Evolutionary conservation across 92 coral and sea anemone genomes (phyloP), one percentile per base, ranked within the genome.

Genomic region (Zoanthus sociatus): DNA sequence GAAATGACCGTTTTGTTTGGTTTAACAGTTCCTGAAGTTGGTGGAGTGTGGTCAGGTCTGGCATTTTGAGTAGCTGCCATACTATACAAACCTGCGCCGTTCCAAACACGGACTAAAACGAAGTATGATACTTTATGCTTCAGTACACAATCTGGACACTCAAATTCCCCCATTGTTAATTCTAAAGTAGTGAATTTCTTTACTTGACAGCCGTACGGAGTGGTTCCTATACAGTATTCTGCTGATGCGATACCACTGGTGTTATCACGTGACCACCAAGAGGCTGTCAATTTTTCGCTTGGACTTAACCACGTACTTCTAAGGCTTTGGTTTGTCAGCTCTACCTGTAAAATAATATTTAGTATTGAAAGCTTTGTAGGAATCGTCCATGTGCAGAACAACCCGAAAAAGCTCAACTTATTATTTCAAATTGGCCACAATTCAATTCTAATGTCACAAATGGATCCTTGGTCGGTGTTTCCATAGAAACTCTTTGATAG

Each of bases 211-310:
- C 98, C 94, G 2, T 72, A 71, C 10, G 93, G 79, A 33, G 86
- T 82, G 17, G 95, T 92, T 58, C 99, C 99, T 21, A 97, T 86
- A 75, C 99, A 97, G 90, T 92, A 97, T 76, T 95, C 98, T 31
- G 92, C 93, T 55, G 84, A 90, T 31, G 61, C 46, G 45, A 97
- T 79, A 42, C 53, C 91, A 84, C 98, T 97, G 76, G 96, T 94
- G 64, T 88, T 86, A 66, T 97, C 99, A 87, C 89, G 85, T 20
- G 94, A 76, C 86, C 87, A 83, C 99, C 99, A 97, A 3, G 92
- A 67, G 7, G 93, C 98, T 12, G 68, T 58, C 6, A 93, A 86
- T 32, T 51, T 56, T 31, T 84, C 93, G 12, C 66, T 82, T 32
- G 94, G 94, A 9, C 91, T 88, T 69, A 97, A 78, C 96, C 95